A percentile compares a stretch with the other conserved stretches of the same genome.
Evolutionary conservation across 2,113 vertebrate species (phyloP).

Genomic region (Podocnemis expansa): DNA sequence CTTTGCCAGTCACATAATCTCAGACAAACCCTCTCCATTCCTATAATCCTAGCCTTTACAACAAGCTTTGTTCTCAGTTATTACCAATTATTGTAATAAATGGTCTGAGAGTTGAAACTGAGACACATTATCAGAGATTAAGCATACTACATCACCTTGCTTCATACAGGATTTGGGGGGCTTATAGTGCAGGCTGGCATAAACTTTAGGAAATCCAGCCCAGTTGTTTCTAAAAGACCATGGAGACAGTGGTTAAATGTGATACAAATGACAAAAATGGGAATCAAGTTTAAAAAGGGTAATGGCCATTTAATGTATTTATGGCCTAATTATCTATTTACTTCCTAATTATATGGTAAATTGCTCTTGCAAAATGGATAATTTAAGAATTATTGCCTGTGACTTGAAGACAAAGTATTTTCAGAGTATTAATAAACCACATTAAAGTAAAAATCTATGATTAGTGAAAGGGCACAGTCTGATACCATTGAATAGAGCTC

Average conservation of each 20-base stretch:
- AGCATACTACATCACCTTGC: slow-evolving; percentile 16
- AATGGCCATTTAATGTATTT: background rate
- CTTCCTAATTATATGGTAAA: slow-evolving; percentile 10
- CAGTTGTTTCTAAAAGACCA: slow-evolving; percentile 36
- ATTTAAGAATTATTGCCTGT: slow-evolving; percentile 22
- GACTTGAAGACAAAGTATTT: background rate
- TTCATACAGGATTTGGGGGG: slow-evolving; percentile 12
- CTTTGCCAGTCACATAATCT: background rate
- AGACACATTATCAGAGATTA: slow-evolving; percentile 14
- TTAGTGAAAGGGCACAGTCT: background rate
- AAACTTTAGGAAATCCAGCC: slow-evolving; percentile 36
- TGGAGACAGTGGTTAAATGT: slow-evolving; percentile 39
- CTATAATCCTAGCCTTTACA: background rate
- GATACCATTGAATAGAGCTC: background rate
- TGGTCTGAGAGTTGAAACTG: slow-evolving; percentile 16
- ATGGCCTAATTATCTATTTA: background rate
- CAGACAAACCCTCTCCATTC: background rate
- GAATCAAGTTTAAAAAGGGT: slow-evolving; percentile 12
- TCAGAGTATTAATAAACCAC: background rate
- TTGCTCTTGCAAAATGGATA: slow-evolving; percentile 2
- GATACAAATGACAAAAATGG: slow-evolving; percentile 15
- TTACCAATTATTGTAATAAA: slow-evolving; percentile 5
- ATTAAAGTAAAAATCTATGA: slow-evolving; percentile 25
- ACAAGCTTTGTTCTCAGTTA: accelerated
- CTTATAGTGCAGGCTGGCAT: background rate